Base-by-base conservation (phyloP, 2,113 vertebrate genomes). In the Oreochromis niloticus region DNA sequence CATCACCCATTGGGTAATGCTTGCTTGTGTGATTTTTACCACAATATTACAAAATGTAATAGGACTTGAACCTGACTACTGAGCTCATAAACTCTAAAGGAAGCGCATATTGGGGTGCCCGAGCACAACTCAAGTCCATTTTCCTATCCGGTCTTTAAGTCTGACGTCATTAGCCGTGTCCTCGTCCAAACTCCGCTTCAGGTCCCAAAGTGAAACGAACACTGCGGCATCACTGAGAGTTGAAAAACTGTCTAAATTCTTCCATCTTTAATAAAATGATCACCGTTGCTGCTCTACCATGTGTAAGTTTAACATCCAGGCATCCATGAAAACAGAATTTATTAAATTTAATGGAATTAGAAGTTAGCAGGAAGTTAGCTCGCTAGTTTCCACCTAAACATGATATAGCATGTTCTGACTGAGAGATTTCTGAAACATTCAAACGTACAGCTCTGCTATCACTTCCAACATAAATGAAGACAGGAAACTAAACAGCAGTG, bases 351-450 rank as follows among this genome's bases (percentile, higher is more conserved):
- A 24, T 3, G 3, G 24, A 24, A 24, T 24, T 24, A 24, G 24
- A 24, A 24, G 24, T 24, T 24, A 11, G 52, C 52, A 22, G 52
- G n/a, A 54, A 54, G 52, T 55, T 55, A 54, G 19, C 9, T 22
- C 52, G 0, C 52, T 54, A 54, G 52, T 1, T 52, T 52, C 50
- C 50, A 52, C 50, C 50, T 52, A 54, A 54, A 0, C 9, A 6
- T n/a, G 19, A 10, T n/a, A n/a, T 54, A 54, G 19, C 50, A n/a
- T 54, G 50, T 0, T 52, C 50, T 0, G 9, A 54, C 50, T n/a
- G 9, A 54, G 50, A 54, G 50, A 54, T n/a, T 54, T 54, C 17
- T n/a, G 17, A 52, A 52, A 9, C 5, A 9, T 52, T 52, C 8
- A 52, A 9, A 52, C 1, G 3, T 52, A n/a, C 17, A 52, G 17